phyloP scores from a whole-genome alignment of 2,888 invertebrate species.

The Mechanitis messenoides region DNA sequence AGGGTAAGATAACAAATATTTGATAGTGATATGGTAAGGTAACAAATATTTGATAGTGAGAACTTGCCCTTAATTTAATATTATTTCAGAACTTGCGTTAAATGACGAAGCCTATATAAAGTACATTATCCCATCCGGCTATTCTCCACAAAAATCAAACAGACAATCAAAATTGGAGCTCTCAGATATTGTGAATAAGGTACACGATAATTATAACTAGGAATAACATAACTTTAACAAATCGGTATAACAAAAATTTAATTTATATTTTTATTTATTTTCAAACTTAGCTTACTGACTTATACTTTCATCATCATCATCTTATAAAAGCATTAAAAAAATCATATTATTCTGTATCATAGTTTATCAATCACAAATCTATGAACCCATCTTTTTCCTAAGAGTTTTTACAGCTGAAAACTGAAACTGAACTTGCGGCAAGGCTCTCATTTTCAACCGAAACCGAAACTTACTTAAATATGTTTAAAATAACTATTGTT shows the following conservation, averaged over 20 bases:
- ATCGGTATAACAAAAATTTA: neutral
- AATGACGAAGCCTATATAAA: conserved; percentile 39
- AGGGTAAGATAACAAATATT: conserved; percentile 39
- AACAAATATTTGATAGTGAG: neutral
- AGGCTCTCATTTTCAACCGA: too few relatives aligned
- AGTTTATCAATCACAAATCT: too few relatives aligned
- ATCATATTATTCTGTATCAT: too few relatives aligned
- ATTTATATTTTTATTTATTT: too few relatives aligned
- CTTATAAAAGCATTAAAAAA: too few relatives aligned
- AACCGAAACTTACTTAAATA: too few relatives aligned
- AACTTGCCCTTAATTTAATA: conserved; percentile 22
- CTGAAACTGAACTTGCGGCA: too few relatives aligned
- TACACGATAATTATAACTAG: conserved; percentile 17
- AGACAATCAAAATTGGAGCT: conserved; percentile 30
- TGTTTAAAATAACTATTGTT: too few relatives aligned
- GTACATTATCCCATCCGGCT: conserved; percentile 44
- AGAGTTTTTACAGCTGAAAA: too few relatives aligned
- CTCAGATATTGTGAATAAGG: conserved; percentile 34
- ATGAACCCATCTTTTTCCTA: too few relatives aligned
- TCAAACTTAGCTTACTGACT: too few relatives aligned
- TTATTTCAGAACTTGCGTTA: conserved; percentile 32
- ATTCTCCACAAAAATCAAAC: conserved; percentile 36
- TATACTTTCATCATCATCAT: too few relatives aligned
- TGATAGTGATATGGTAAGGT: neutral
- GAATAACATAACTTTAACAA: conserved; percentile 2